phyloP scores from a whole-genome alignment of 37 sponge, comb jelly and placozoan genomes.

The Hormiphora californensis region DNA sequence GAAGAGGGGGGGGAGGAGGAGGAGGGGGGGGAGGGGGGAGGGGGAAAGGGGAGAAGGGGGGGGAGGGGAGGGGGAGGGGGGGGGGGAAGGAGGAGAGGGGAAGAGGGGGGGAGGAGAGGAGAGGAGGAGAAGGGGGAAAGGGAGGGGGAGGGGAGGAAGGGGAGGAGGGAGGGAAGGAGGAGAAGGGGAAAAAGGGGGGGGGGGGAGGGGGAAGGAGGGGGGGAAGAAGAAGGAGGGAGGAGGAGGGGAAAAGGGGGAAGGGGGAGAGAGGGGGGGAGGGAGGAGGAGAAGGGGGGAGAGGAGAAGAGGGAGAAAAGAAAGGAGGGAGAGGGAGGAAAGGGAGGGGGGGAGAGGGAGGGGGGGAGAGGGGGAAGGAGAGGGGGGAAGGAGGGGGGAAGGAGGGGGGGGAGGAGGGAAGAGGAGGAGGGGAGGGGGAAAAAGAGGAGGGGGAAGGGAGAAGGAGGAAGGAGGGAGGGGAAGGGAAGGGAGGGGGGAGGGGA shows the following conservation, averaged over 20 bases:
- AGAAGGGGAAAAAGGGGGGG: neutral
- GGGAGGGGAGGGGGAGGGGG: neutral
- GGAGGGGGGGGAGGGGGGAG: neutral
- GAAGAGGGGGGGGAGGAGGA: neutral
- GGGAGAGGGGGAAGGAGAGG: neutral
- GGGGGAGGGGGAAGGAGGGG: neutral
- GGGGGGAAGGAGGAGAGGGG: neutral
- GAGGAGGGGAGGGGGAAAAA: neutral
- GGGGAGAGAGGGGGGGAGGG: neutral
- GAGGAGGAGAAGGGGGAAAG: neutral
- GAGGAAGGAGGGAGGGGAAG: neutral
- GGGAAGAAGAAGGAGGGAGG: neutral
- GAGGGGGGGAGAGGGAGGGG: neutral
- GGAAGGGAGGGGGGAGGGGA: neutral
- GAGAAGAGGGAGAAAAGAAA: neutral
- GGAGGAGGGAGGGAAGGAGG: neutral
- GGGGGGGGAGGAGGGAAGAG: neutral
- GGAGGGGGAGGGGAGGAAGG: neutral
- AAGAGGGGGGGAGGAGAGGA: neutral
- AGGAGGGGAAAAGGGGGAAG: neutral
- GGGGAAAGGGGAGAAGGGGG: neutral
- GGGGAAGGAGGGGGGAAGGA: neutral
- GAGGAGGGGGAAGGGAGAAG: neutral
- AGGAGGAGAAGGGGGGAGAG: neutral
- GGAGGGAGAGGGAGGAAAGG: neutral